Conservation (phyloP, 92 coral and sea anemone species). For the Zoanthus solanderi region DNA sequence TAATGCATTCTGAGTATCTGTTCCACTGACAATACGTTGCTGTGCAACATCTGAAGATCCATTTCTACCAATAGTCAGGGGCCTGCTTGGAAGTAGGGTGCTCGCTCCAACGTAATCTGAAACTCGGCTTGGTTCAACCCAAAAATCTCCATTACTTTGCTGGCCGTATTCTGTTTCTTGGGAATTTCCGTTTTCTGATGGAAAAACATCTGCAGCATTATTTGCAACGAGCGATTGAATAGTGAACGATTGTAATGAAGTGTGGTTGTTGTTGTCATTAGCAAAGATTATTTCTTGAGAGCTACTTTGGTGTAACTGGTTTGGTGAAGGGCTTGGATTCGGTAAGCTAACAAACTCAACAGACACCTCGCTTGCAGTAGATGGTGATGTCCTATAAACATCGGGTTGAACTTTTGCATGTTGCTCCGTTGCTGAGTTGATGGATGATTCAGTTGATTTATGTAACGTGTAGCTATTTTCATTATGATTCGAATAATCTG, state of each 20-base stretch:
- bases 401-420: background rate
- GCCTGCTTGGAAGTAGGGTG: conserved; percentile 70
- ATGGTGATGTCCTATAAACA: conserved; percentile 7
- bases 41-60: conserved; percentile 65
- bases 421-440: background rate
- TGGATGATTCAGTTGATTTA: conserved; percentile 2
- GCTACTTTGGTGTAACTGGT: background rate
- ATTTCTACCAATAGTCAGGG: conserved; percentile 72
- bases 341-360: conserved; percentile 47
- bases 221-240: background rate
- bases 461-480: background rate
- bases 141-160: conserved; percentile 17
- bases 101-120: background rate
- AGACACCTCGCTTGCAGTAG: conserved; percentile 42
- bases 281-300: background rate
- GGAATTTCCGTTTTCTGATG: background rate
- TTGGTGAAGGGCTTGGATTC: conserved; percentile 19
- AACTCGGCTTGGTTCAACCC: conserved; percentile 39
- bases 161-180: background rate
- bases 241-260: background rate
- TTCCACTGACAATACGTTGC: conserved; percentile 33
- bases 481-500: background rate
- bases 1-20: background rate
- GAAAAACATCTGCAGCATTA: background rate
- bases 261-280: background rate